Conservation (phyloP, 2,113 vertebrate species). For the Microtus richardsoni region DNA sequence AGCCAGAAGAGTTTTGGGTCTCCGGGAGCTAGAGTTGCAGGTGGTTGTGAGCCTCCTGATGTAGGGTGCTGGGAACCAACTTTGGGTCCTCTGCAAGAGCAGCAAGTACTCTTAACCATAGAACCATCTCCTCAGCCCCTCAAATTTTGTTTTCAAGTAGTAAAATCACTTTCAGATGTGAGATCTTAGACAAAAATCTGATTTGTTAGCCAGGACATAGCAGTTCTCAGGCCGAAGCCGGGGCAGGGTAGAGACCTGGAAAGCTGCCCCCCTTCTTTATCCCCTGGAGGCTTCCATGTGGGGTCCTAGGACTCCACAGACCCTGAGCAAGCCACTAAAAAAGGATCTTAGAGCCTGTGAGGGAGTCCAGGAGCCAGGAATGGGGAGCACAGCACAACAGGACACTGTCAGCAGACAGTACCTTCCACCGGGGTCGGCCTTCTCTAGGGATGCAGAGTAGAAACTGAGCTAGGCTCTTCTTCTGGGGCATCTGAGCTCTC, state of each 20-base stretch:
- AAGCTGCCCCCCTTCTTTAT: not conserved
- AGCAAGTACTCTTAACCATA: not conserved
- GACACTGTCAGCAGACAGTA: not conserved
- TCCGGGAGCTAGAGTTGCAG: not conserved
- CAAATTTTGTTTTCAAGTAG: not conserved
- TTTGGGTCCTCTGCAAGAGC: not conserved
- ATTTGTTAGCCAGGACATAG: not conserved
- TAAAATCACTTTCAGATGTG: slow-evolving; percentile 1
- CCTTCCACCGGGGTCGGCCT: not conserved
- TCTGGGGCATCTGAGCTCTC: not conserved
- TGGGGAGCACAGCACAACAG: too few relatives aligned
- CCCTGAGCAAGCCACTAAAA: not conserved
- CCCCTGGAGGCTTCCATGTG: not conserved
- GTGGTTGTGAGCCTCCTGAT: not conserved
- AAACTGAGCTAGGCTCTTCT: not conserved
- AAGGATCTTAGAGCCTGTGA: not conserved
- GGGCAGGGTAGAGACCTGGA: not conserved
- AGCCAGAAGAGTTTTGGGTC: not conserved
- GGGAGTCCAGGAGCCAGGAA: not conserved
- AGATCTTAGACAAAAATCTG: not conserved
- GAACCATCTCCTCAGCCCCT: not conserved
- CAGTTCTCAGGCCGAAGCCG: not conserved
- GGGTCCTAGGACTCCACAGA: not conserved
- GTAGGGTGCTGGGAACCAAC: not conserved
- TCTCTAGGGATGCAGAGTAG: not conserved